Conservation (phyloP, 2,888 invertebrate genomes). For the Scaptomyza caliginosa region DNA sequence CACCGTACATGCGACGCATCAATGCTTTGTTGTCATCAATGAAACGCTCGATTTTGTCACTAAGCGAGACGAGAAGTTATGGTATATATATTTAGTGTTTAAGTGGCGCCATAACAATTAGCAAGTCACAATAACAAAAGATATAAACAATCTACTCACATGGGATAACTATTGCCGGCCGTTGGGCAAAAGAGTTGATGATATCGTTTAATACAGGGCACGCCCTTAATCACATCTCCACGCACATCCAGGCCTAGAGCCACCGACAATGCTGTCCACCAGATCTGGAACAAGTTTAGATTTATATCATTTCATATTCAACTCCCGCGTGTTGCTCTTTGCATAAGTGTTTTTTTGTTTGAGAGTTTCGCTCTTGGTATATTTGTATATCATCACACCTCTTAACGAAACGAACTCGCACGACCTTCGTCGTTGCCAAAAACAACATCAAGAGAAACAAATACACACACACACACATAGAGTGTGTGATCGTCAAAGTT, state of each 20-base stretch:
- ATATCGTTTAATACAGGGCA: constrained; percentile 94
- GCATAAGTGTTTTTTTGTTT: background rate
- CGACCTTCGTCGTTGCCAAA: constrained; percentile 74
- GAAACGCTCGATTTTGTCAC: constrained; percentile 95
- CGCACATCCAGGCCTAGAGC: constrained; percentile 94
- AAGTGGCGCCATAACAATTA: background rate
- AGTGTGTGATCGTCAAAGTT: constrained; percentile 65
- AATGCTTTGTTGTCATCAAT: constrained; percentile 97
- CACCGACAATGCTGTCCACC: constrained; percentile 95
- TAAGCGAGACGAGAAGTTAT: constrained; percentile 81
- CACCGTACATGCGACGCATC: constrained; percentile 97
- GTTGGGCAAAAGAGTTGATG: constrained; percentile 96
- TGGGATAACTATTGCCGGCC: constrained; percentile 95
- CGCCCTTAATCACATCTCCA: constrained; percentile 94
- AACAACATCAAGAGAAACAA: constrained; percentile 56
- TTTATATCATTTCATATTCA: background rate
- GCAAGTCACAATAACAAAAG: constrained; percentile 2
- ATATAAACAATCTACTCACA: constrained; percentile 89
- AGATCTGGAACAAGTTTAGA: constrained; percentile 86
- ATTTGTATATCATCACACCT: constrained; percentile 60
- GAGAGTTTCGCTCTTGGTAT: constrained; percentile 34
- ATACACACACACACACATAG: constrained; percentile 20
- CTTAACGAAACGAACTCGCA: constrained; percentile 78
- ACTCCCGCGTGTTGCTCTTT: background rate
- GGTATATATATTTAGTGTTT: background rate